Conservation (phyloP, 2,113 vertebrate species). For the Gobio gobio region DNA sequence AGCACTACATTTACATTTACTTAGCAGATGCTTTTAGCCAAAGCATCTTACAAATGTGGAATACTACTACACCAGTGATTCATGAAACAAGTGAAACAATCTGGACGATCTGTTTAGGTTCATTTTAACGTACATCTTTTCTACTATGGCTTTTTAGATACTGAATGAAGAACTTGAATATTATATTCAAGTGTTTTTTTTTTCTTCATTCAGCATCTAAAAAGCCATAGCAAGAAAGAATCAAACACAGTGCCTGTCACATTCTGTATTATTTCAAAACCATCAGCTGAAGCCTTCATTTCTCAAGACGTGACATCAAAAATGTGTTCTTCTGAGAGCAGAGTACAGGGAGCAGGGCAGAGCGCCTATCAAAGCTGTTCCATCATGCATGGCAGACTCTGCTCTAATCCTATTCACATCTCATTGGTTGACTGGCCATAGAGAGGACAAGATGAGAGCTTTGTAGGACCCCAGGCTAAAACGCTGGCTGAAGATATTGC, state of each 20-base stretch:
- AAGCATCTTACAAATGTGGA: neutral
- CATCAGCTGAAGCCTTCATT: constrained; percentile 16
- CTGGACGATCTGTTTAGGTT: neutral
- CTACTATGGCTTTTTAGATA: too few relatives aligned
- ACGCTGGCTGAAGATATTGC: constrained; percentile 40
- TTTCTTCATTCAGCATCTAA: neutral
- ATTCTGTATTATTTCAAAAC: constrained; percentile 18
- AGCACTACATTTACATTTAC: constrained; percentile 2
- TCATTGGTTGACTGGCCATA: constrained; percentile 37
- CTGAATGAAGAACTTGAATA: too few relatives aligned
- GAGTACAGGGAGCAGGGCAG: neutral
- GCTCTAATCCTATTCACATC: constrained; percentile 56
- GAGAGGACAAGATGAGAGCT: constrained; percentile 51
- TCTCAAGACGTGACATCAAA: constrained; percentile 42
- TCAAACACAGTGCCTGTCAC: neutral
- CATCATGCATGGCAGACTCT: constrained; percentile 46
- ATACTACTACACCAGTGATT: neutral
- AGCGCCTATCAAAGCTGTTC: constrained; percentile 49
- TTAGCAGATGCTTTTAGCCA: constrained; percentile 1
- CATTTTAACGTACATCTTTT: neutral
- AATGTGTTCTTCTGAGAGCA: constrained; percentile 46
- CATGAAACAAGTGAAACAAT: neutral
- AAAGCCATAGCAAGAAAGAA: neutral
- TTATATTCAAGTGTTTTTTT: too few relatives aligned
- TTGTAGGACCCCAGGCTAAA: constrained; percentile 42